Conservation (phyloP, 2,797 vertebrate species). For the Natrix natrix region DNA sequence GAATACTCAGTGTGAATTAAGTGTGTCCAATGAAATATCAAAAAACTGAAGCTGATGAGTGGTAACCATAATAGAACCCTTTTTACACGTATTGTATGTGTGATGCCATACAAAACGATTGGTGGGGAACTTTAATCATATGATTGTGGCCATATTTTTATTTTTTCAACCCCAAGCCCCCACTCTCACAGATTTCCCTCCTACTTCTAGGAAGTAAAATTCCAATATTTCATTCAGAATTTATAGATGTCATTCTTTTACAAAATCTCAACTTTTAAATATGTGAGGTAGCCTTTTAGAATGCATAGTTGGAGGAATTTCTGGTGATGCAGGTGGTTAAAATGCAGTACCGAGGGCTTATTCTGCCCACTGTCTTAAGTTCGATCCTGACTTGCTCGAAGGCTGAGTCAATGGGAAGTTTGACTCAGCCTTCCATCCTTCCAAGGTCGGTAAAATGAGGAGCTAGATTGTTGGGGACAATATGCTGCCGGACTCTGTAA, state of each 20-base stretch:
- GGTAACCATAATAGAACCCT: background rate
- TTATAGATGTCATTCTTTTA: background rate
- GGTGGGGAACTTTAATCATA: background rate
- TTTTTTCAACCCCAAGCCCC: background rate
- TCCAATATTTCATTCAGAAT: background rate
- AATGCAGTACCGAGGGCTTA: background rate
- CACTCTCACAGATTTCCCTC: background rate
- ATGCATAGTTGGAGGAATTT: background rate
- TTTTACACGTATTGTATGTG: background rate
- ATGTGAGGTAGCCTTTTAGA: background rate
- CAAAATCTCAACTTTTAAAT: background rate
- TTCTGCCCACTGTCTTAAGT: background rate
- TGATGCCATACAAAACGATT: background rate
- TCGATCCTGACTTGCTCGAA: background rate
- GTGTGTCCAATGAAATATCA: background rate
- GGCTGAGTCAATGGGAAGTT: background rate
- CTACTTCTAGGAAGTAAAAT: background rate
- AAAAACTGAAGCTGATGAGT: background rate
- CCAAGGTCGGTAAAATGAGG: background rate
- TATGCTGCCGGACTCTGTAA: background rate
- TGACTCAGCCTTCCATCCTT: background rate
- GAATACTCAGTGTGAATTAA: background rate
- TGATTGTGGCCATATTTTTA: background rate
- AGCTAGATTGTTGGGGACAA: background rate
- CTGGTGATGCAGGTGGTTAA: background rate